Conservation (phyloP, 2,888 invertebrate species). For the Dryococelus australis region DNA sequence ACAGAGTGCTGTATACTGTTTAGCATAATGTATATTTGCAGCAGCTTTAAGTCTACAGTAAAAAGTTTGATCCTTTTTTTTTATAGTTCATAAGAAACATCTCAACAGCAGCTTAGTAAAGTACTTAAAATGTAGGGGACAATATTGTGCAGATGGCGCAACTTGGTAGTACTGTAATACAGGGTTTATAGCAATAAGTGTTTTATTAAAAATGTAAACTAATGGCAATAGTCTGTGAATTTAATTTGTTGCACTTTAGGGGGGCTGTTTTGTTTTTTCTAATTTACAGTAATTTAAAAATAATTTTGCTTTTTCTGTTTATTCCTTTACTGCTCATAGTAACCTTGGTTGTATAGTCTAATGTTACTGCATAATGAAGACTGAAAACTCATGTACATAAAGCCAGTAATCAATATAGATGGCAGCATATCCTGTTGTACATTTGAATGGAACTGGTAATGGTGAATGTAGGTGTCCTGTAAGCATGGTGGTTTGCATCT, state of each 20-base stretch:
- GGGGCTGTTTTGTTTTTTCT: background rate
- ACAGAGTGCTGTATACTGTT: no score
- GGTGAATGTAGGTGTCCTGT: background rate
- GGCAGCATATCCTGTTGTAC: constrained; percentile 16
- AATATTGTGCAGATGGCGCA: background rate
- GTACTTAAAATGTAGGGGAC: background rate
- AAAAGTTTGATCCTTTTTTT: no score
- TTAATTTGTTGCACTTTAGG: no score
- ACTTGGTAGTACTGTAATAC: background rate
- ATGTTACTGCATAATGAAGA: background rate
- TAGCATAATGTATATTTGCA: no score
- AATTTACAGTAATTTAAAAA: background rate
- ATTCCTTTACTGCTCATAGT: background rate
- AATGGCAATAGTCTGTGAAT: background rate
- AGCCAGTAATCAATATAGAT: background rate
- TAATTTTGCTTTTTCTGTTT: background rate
- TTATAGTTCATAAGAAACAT: background rate
- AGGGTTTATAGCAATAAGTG: constrained; percentile 12
- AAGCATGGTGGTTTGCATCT: background rate
- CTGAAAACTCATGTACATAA: background rate
- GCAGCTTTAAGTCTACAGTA: no score
- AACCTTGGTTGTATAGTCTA: background rate
- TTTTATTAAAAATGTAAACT: background rate
- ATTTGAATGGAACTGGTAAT: background rate
- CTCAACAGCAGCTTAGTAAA: background rate